Base-by-base conservation (phyloP, 2,888 invertebrate genomes). In the Deladenus siricidicola region DNA sequence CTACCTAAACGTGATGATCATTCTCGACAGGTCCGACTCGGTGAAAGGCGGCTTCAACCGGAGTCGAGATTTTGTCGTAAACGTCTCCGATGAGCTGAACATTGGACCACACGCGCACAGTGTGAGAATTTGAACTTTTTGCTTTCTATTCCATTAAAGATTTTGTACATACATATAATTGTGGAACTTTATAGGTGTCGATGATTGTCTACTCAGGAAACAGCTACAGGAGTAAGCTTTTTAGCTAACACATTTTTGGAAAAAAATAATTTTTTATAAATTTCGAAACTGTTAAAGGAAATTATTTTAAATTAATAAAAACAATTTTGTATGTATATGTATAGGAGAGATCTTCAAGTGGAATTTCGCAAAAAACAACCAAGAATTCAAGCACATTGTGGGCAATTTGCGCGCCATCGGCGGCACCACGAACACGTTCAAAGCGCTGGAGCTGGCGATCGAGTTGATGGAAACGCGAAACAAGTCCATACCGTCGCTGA, bases 11-110 rank as follows among this genome's bases (percentile, higher is more conserved):
- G 72, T 76, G 42, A 66, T 76, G 56, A 73, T 76, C 49, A 70
- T 76, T 6, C 62, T 76, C 24, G 76, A 76, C 61, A 60, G 74
- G 58, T 74, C 66, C 43, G 67, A 66, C 48, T 58, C 62, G n/a
- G 69, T 69, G 19, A 56, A 60, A 24, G 64, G 63, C 28, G 58
- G 75, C 42, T 76, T 76, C 67, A 74, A 76, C 64, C 65, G 70
- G 43, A 69, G 69, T 63, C 66, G 76, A 39, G 70, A 73, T 50
- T 76, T 76, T 48, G 76, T 76, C 19, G 65, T 74, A 6, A 72
- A 74, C 59, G 73, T 76, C 29, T 73, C 76, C 4, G 69, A 76
- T 54, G 76, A 76, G 49, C 66, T 76, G 17, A 73, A 75, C 61
- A 75, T 76, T 50, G 71, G 72, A 23, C 76, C 75, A 14, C 61